Percentiles rank a stretch among this genome's conserved stretches.
Evolutionary conservation across 2,797 vertebrate species (phyloP).

Genomic region (Coendou prehensilis): DNA sequence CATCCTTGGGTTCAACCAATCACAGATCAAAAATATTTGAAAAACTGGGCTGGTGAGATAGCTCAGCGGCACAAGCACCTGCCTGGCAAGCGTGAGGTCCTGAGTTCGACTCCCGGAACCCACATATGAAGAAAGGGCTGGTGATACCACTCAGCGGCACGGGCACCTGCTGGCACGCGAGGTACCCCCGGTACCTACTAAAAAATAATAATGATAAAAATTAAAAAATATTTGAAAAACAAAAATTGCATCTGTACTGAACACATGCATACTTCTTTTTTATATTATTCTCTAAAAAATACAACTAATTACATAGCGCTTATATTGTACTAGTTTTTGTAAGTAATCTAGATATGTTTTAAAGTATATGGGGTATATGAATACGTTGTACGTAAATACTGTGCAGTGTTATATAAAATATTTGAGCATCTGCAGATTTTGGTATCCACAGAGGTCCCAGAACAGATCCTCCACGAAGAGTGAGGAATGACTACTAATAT

Average conservation of each 20-base stretch:
- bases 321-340: background rate
- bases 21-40: background rate
- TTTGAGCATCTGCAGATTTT: background rate
- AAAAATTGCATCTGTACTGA: background rate
- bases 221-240: background rate
- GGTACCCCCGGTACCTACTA: too few species aligned
- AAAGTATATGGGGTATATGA: background rate
- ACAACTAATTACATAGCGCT: background rate
- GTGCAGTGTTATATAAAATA: background rate
- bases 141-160: too few species aligned
- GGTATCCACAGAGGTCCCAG: background rate
- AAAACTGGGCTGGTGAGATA: background rate
- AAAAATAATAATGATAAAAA: too few species aligned
- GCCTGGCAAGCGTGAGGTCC: too few species aligned
- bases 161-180: too few species aligned
- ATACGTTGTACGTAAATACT: background rate
- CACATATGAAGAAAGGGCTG: too few species aligned
- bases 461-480: background rate
- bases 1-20: background rate
- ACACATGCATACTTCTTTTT: background rate
- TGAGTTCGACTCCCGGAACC: too few species aligned
- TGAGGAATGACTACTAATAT: background rate
- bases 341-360: background rate
- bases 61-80: too few species aligned
- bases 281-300: background rate